These are phyloP conservation scores for Meloidogyne exigua DNA, from an alignment of 1,140 invertebrate species.

Conservation along the genomic window DNA sequence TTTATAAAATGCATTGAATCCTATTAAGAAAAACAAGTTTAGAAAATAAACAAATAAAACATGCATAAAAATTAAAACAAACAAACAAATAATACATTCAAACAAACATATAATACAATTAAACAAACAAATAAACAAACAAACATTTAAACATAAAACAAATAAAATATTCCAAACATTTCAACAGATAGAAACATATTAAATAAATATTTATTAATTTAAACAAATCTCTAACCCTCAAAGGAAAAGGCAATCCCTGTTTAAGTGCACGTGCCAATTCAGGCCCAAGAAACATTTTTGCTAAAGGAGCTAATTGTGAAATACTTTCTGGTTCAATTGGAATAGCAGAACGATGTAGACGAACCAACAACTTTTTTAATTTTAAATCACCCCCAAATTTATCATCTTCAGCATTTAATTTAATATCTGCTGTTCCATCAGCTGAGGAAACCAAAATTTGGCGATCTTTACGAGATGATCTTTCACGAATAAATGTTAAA, in stretches of 20 bases:
- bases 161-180: no score
- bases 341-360: slow-evolving; percentile 58
- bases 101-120: no score
- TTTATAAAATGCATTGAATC: slow-evolving; percentile 59
- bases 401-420: slow-evolving; percentile 51
- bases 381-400: slow-evolving; percentile 58
- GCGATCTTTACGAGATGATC: slow-evolving; percentile 27
- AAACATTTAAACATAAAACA: no score
- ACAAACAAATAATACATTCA: no score
- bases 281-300: slow-evolving; percentile 62
- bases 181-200: no score
- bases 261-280: slow-evolving; percentile 55
- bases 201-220: no score
- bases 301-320: slow-evolving; percentile 57
- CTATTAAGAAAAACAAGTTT: slow-evolving; percentile 27
- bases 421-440: slow-evolving; percentile 60
- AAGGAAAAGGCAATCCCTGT: slow-evolving; percentile 59
- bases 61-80: no score
- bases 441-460: slow-evolving; percentile 62
- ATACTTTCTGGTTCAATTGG: slow-evolving; percentile 57
- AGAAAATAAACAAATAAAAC: no score
- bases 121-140: no score
- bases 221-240: slow-evolving; percentile 40
- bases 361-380: slow-evolving; percentile 54
- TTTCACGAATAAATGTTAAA: slow-evolving; percentile 56